A percentile compares a stretch with the other conserved stretches of the same genome.
phyloP scores from a whole-genome alignment of 2,888 invertebrate genomes.

The Sphaerophoria rueppellii region DNA sequence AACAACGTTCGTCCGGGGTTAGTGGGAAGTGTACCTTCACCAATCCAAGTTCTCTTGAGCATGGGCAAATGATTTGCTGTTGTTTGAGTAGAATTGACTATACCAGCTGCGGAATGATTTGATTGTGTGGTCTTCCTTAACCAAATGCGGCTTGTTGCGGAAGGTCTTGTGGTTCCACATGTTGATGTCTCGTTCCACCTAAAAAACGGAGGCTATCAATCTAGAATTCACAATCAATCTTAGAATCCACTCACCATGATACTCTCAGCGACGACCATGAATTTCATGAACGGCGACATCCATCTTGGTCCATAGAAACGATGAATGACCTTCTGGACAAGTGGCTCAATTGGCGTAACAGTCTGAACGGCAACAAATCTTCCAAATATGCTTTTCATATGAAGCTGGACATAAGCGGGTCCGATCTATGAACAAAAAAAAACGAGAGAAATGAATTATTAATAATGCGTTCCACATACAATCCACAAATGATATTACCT shows the following conservation, averaged over 20 bases:
- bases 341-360: constrained; percentile 90
- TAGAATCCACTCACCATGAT: constrained; percentile 84
- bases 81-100: constrained; percentile 91
- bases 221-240: not conserved
- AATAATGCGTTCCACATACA: not conserved
- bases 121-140: constrained; percentile 89
- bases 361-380: constrained; percentile 87
- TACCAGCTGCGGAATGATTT: constrained; percentile 91
- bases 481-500: constrained; percentile 83
- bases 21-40: constrained; percentile 63
- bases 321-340: constrained; percentile 90
- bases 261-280: constrained; percentile 87
- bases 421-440: constrained; percentile 83
- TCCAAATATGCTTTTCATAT: constrained; percentile 85
- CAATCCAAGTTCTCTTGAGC: constrained; percentile 77
- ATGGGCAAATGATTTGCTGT: constrained; percentile 84
- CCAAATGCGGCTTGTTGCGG: constrained; percentile 87
- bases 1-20: not conserved
- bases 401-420: constrained; percentile 89
- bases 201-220: constrained; percentile 75
- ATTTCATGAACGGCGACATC: constrained; percentile 86
- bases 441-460: not conserved
- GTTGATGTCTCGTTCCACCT: constrained; percentile 92
- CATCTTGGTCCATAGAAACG: constrained; percentile 87
- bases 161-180: constrained; percentile 95